These are phyloP conservation scores for Heliconius nattereri DNA, from an alignment of 1,140 invertebrate genomes.

Conservation along the genomic window DNA sequence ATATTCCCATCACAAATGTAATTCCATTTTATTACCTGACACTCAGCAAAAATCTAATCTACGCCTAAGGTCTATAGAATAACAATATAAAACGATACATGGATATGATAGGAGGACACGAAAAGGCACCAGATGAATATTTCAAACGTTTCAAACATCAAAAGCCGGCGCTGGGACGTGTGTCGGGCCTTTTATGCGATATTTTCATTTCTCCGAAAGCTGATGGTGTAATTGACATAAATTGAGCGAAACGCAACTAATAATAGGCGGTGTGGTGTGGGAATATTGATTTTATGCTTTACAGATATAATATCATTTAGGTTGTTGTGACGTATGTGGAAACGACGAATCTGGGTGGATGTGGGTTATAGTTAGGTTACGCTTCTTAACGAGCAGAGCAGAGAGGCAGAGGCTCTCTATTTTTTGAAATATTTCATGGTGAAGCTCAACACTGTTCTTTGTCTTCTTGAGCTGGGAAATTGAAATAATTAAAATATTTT, in stretches of 20 bases:
- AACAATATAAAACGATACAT: constrained; percentile 54
- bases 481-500: too few relatives aligned
- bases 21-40: not conserved
- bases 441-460: too few relatives aligned
- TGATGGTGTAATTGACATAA: constrained; percentile 52
- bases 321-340: not conserved
- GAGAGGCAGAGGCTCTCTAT: too few relatives aligned
- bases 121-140: constrained; percentile 55
- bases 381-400: too few relatives aligned
- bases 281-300: not conserved
- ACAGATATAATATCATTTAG: not conserved
- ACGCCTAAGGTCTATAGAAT: constrained; percentile 26
- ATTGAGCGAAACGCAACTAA: constrained; percentile 41
- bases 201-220: constrained; percentile 53
- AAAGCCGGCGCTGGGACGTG: constrained; percentile 40
- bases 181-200: constrained; percentile 47
- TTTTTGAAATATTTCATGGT: too few relatives aligned
- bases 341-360: too few relatives aligned
- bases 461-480: too few relatives aligned
- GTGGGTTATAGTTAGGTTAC: too few relatives aligned
- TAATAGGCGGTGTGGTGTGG: constrained; percentile 7
- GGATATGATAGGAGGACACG: constrained; percentile 28
- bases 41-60: constrained; percentile 7
- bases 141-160: constrained; percentile 52
- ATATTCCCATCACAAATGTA: not conserved